These are phyloP conservation scores for Haliaeetus leucogaster DNA, from an alignment of 2,113 vertebrate species.

Conservation along the genomic window DNA sequence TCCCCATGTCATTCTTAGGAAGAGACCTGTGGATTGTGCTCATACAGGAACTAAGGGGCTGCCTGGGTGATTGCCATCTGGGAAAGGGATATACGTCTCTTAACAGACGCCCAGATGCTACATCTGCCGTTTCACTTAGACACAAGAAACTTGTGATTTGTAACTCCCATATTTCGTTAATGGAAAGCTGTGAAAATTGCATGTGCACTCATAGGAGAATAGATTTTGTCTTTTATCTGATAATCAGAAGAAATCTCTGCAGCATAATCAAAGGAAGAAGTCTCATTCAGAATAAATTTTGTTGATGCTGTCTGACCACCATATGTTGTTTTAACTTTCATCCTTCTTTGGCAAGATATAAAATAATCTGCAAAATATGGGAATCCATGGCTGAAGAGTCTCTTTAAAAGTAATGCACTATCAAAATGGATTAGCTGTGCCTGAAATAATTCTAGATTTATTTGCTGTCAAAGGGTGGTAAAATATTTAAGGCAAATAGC, in stretches of 20 bases:
- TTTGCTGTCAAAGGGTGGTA: slow-evolving; percentile 11
- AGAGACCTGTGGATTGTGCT: background rate
- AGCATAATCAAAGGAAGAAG: slow-evolving; percentile 3
- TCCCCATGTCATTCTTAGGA: background rate
- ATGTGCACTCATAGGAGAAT: background rate
- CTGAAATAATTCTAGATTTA: slow-evolving; percentile 27
- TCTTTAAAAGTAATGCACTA: slow-evolving; percentile 15
- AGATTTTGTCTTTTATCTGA: slow-evolving; percentile 20
- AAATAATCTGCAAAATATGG: background rate
- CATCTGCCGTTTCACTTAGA: background rate
- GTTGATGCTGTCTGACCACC: slow-evolving; percentile 27
- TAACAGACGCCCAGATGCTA: background rate
- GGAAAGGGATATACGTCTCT: background rate
- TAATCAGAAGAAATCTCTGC: slow-evolving; percentile 30
- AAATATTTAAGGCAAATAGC: slow-evolving; percentile 50
- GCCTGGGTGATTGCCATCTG: background rate
- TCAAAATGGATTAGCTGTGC: slow-evolving; percentile 14
- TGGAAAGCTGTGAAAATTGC: background rate
- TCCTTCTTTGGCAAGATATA: slow-evolving; percentile 11
- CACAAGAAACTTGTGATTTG: background rate
- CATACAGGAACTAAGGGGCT: background rate
- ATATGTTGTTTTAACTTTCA: slow-evolving; percentile 23
- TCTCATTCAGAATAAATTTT: slow-evolving; percentile 10
- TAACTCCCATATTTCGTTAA: background rate
- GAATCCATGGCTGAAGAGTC: background rate